A percentile compares a stretch with the other conserved stretches of the same genome.
phyloP scores from a whole-genome alignment of 2,888 invertebrate genomes.

The Drosophila tanythrix region DNA sequence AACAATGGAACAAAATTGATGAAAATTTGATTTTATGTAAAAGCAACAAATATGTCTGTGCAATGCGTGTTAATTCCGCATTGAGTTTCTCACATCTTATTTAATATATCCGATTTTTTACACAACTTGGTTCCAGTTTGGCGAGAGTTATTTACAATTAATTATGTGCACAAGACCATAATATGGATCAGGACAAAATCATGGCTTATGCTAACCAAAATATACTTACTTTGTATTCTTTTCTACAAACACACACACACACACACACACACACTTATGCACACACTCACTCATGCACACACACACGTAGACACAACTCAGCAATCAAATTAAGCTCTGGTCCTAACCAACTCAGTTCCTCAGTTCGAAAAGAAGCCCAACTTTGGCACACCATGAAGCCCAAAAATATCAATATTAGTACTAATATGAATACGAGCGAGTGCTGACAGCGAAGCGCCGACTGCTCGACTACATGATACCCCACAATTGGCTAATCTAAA shows the following conservation, averaged over 20 bases:
- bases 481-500: not conserved
- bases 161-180: slow-evolving; percentile 10
- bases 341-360: slow-evolving; percentile 25
- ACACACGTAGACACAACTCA: not conserved
- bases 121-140: not conserved
- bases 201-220: slow-evolving; percentile 28
- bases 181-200: not conserved
- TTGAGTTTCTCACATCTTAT: not conserved
- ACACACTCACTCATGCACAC: not conserved
- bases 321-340: slow-evolving; percentile 30
- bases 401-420: slow-evolving; percentile 20
- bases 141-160: not conserved
- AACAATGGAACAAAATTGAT: not conserved
- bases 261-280: not conserved
- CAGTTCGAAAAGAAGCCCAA: slow-evolving; percentile 13
- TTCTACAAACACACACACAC: not conserved
- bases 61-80: not conserved
- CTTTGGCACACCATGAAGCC: slow-evolving; percentile 15
- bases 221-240: not conserved
- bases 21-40: not conserved
- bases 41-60: not conserved
- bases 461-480: slow-evolving; percentile 11
- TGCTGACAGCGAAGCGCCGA: not conserved
- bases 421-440: not conserved
- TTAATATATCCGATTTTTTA: not conserved